Base-by-base conservation (phyloP, 2,888 invertebrate genomes). In the Agriopis marginaria region DNA sequence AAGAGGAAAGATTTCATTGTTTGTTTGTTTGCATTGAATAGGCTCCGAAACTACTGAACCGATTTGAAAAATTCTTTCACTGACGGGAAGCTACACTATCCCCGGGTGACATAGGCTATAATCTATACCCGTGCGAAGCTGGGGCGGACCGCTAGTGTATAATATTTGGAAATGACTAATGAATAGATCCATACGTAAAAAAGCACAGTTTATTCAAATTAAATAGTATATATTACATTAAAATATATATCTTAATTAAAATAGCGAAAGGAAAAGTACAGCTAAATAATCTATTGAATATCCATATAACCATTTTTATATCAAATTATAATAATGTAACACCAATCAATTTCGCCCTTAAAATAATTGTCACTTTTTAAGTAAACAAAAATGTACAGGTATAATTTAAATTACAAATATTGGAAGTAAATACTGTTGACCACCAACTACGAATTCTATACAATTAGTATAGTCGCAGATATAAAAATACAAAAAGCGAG, bases 121-220 rank as follows among this genome's bases (percentile, higher is more conserved):
- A n/a, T n/a, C n/a, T n/a, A n/a, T n/a, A n/a, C n/a, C n/a, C n/a
- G n/a, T n/a, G n/a, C n/a, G n/a, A n/a, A n/a, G n/a, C n/a, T n/a
- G n/a, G n/a, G n/a, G n/a, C n/a, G n/a, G n/a, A n/a, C n/a, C n/a
- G n/a, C n/a, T n/a, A n/a, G n/a, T 7, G 3, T 14, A 51, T 23
- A 32, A 11, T 10, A 17, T 17, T 17, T 17, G 14, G 6, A 17
- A 56, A 44, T 56, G 8, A 11, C n/a, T 14, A 40, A 77, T 63
- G 76, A 77, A 78, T 73, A 74, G 70, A 68, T 63, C 51, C 47
- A 70, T 75, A 80, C 86, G 81, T 89, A 92, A 89, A 94, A 94
- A 94, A 94, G 93, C 94, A 91, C 87, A 87, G 87, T 93, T 94
- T 93, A 94, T 92, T 94, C 91, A 93, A 94, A 93, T 93, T 93